Evolutionary conservation across 64 coral and sea anemone genomes (phyloP).

Genomic region (Platygyra sinensis): DNA sequence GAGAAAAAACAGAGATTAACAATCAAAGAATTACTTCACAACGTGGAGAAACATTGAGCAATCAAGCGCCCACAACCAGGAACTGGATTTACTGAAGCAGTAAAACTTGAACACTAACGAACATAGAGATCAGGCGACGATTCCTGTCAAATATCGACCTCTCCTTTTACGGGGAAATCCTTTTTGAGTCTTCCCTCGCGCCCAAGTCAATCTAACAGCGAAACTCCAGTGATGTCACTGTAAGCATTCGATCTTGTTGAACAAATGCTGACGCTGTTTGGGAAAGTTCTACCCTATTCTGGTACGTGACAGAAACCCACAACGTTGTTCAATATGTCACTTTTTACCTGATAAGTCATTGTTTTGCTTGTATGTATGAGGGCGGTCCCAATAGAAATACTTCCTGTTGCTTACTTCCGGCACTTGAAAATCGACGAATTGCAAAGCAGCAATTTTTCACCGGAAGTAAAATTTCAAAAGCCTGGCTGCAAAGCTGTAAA

Average conservation of each 20-base stretch:
- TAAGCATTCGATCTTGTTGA: background rate
- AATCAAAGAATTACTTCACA: background rate
- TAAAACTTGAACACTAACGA: constrained; percentile 2
- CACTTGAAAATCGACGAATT: background rate
- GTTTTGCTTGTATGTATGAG: background rate
- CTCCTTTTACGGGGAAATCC: background rate
- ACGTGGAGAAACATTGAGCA: background rate
- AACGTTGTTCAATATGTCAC: constrained; percentile 3
- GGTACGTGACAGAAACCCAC: constrained; percentile 40
- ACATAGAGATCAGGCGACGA: background rate
- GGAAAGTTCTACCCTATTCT: background rate
- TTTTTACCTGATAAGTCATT: background rate
- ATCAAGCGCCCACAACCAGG: background rate
- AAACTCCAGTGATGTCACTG: background rate
- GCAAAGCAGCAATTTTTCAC: background rate
- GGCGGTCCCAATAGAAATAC: background rate
- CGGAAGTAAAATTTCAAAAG: constrained; percentile 24
- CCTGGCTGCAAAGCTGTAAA: constrained; percentile 19
- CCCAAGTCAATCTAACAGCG: background rate
- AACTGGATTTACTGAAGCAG: background rate
- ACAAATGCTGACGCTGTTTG: background rate
- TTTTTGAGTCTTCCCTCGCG: background rate
- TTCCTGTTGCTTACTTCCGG: background rate
- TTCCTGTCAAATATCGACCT: background rate
- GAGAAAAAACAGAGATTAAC: background rate